phyloP scores from a whole-genome alignment of 2,888 invertebrate genomes.

The Plagiodera versicolora region DNA sequence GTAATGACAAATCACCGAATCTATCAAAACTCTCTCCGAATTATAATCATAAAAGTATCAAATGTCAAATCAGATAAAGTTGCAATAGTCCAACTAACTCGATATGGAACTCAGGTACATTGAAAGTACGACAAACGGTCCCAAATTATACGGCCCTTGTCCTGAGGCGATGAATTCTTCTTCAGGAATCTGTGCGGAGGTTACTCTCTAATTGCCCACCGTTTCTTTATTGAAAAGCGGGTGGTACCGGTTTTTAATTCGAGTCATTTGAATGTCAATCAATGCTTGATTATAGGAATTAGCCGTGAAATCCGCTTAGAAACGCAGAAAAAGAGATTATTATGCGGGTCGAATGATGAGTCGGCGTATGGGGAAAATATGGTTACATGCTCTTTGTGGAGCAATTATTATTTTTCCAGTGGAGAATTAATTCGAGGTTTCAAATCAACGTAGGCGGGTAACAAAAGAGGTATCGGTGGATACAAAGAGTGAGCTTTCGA shows the following conservation, averaged over 20 bases:
- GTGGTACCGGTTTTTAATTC: constrained; percentile 39
- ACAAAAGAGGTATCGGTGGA: background rate
- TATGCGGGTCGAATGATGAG: constrained; percentile 4
- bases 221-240: constrained; percentile 47
- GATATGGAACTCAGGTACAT: too few relatives aligned
- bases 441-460: background rate
- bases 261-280: constrained; percentile 41
- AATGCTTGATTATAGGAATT: constrained; percentile 39
- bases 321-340: constrained; percentile 1
- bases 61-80: too few relatives aligned
- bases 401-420: background rate
- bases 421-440: background rate
- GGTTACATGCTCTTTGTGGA: background rate
- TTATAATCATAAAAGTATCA: too few relatives aligned
- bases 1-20: too few relatives aligned
- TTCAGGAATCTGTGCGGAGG: constrained; percentile 3
- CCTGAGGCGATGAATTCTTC: background rate
- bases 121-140: background rate
- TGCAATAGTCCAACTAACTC: too few relatives aligned
- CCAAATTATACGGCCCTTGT: background rate
- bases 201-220: constrained; percentile 38
- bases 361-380: background rate
- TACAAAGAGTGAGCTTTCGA: background rate
- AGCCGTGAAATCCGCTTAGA: constrained; percentile 17
- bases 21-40: too few relatives aligned